These are phyloP conservation scores for Neolamprologus fasciatus DNA, from an alignment of 2,113 vertebrate genomes.

Conservation along the genomic window DNA sequence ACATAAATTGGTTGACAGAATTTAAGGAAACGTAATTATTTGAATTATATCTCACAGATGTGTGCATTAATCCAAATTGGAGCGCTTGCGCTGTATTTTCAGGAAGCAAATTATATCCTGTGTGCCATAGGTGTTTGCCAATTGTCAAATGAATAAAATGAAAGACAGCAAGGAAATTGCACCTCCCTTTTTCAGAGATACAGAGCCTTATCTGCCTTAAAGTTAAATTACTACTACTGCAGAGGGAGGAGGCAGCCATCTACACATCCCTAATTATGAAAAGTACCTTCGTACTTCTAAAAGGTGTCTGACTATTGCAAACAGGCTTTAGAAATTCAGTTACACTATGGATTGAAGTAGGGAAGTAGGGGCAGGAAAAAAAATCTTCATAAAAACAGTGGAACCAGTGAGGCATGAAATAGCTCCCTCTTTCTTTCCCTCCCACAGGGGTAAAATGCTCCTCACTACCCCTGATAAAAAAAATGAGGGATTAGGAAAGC, in stretches of 20 bases:
- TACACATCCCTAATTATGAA: slow-evolving; percentile 57
- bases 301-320: slow-evolving; percentile 49
- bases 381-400: slow-evolving; percentile 66
- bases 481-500: slow-evolving; percentile 67
- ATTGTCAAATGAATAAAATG: slow-evolving; percentile 61
- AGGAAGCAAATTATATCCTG: slow-evolving; percentile 24
- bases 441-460: slow-evolving; percentile 58
- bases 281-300: slow-evolving; percentile 38
- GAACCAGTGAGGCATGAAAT: slow-evolving; percentile 68
- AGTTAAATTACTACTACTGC: slow-evolving; percentile 60
- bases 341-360: slow-evolving; percentile 38
- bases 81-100: background rate
- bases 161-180: slow-evolving; percentile 56
- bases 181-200: slow-evolving; percentile 29
- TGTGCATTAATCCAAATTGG: slow-evolving; percentile 28
- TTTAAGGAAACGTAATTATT: slow-evolving; percentile 16
- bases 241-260: slow-evolving; percentile 36
- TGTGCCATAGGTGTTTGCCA: slow-evolving; percentile 55
- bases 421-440: slow-evolving; percentile 57
- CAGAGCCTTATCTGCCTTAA: slow-evolving; percentile 46
- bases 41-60: slow-evolving; percentile 2
- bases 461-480: slow-evolving; percentile 52
- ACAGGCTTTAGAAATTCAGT: slow-evolving; percentile 46
- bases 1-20: slow-evolving; percentile 1
- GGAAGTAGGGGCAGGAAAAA: background rate